Conservation (phyloP, 2,113 vertebrate genomes). For the Oxygymnocypris stewartii region DNA sequence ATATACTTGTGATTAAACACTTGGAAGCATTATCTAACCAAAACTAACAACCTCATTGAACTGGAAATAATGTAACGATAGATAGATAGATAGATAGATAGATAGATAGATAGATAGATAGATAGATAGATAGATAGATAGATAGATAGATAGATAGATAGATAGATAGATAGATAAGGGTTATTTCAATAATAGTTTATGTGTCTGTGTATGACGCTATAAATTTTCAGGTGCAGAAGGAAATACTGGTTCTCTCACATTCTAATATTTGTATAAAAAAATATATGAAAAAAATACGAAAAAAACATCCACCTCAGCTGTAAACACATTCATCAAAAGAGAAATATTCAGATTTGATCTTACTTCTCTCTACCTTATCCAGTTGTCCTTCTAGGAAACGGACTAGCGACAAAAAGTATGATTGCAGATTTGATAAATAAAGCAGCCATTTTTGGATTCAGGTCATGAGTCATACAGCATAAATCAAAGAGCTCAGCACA, state of each 20-base stretch:
- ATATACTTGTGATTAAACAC: not conserved
- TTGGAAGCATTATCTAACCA: not conserved
- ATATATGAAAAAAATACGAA: slow-evolving; percentile 1
- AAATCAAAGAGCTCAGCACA: slow-evolving; percentile 46
- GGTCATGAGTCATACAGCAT: slow-evolving; percentile 48
- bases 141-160: too few species aligned
- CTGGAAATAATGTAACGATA: not conserved
- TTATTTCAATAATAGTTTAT: not conserved
- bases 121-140: too few species aligned
- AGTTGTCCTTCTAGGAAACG: slow-evolving; percentile 2
- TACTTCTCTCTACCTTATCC: slow-evolving; percentile 9
- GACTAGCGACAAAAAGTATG: slow-evolving; percentile 1
- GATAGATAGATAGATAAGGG: not conserved
- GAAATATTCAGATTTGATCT: slow-evolving; percentile 36
- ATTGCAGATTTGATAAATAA: slow-evolving; percentile 41
- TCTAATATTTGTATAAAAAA: not conserved
- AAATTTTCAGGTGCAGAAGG: not conserved
- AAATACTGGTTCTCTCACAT: not conserved
- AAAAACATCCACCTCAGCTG: not conserved
- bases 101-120: too few species aligned
- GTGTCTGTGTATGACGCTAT: not conserved
- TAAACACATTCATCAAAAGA: slow-evolving; percentile 51
- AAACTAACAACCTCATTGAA: not conserved
- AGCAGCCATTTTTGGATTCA: slow-evolving; percentile 45
- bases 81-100: too few species aligned